Evolutionary conservation across 2,888 invertebrate genomes (phyloP), one percentile per base, ranked within the genome.

Genomic region (Poecilobothrus nobilitatus): DNA sequence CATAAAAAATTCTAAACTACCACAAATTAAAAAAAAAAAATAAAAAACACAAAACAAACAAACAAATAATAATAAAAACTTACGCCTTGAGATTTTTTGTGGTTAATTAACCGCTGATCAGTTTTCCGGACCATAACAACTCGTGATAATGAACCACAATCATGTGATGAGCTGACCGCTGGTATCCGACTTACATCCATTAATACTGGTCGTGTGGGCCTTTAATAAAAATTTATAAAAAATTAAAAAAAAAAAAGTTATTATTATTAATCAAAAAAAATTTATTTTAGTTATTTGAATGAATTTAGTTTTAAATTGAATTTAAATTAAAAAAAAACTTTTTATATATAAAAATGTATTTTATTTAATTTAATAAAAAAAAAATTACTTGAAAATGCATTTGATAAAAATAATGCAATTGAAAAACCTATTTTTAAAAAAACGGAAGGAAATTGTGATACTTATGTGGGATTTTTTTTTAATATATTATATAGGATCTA

Each of bases 71-170:
- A 37, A 37, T 37, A 37, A 37, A 37, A 37, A 74, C 74, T 74
- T 68, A 74, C 74, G 71, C 74, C 73, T 69, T 74, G 74, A 69
- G 86, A 86, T 73, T 84, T 84, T 75, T 84, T 83, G 71, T 86
- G 86, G 71, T 86, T 86, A 75, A 87, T 87, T 7, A 87, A 87
- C 76, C 88, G 82, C 77, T 87, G 87, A 77, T 88, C 88, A 73
- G 87, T 88, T 81, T 88, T 88, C 73, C 88, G 83, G 67, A 88
- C 87, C 88, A 88, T 88, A 73, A 88, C 87, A 74, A 88, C 87
- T 77, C 87, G 81, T 74, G 86, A 86, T 73, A 85, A 81, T 44
- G 83, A 83, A 63, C 76, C 78, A 71, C 77, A 78, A 75, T 84
- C 83, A 74, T 84, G 83, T 68, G 75, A 74, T 66, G 76, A 75